Base-by-base conservation (phyloP, 2,797 vertebrate genomes). In the Poecilia gillii region DNA sequence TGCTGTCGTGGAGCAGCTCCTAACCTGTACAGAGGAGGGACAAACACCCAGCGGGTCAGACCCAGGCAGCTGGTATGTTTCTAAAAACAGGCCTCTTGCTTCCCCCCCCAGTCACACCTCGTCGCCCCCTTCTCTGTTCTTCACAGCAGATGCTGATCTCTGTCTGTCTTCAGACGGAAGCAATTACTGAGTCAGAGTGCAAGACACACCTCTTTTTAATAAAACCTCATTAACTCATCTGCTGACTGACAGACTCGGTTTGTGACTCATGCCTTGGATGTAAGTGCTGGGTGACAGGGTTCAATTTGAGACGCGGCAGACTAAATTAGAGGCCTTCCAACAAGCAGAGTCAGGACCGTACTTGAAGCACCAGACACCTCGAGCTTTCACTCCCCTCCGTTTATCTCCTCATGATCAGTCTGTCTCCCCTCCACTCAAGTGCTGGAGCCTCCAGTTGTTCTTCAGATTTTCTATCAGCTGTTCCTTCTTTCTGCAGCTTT, bases 171-270 rank as follows among this genome's bases (percentile, higher is more conserved):
- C 91, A 90, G 84, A 87, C 77, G 89, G 86, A 91, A 92, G 89
- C 83, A 94, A 94, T 93, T 90, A 94, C 75, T 94, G 93, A 96
- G 91, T 95, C 93, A 95, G 83, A 91, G 78, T 49, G 76, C 88
- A 76, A 88, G 91, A 90, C 90, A 47, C 89, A 77, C 91, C 90
- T 92, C 89, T 73, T 81, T 72, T 87, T 92, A 93, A 94, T 94
- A 89, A 94, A 92, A 51, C 83, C 85, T 75, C 88, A 91, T 91
- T 75, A 90, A 88, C 87, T 91, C 89, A 91, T 88, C 73, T 28
- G 84, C 81, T 89, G 89, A 94, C 90, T 92, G 91, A 91, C 90
- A 89, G 88, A 71, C 77, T 84, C 46, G 18, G 74, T 76, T 84
- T 2, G 55, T 95, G 94, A 95, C 91, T 95, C 93, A 95, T 33